A percentile compares a stretch with the other conserved stretches of the same genome.
Evolutionary conservation across 2,888 invertebrate genomes (phyloP).

Genomic region (Melanchra persicariae): DNA sequence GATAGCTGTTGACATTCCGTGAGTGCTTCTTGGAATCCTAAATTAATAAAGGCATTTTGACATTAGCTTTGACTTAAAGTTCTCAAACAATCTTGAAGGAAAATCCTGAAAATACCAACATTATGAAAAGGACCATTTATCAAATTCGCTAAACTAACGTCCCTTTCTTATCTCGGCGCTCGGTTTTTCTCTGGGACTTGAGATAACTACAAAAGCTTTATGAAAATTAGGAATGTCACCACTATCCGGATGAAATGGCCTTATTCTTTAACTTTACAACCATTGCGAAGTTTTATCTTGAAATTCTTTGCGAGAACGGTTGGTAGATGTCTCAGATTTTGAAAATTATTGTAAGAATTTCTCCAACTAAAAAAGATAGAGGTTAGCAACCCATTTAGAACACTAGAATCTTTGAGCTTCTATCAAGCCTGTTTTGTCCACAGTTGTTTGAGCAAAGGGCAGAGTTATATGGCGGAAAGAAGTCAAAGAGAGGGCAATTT

Average conservation of each 20-base stretch:
- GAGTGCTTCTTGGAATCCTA: conserved; percentile 14
- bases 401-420: background rate
- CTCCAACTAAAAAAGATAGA: background rate
- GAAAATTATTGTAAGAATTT: background rate
- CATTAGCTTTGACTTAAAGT: conserved; percentile 34
- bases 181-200: conserved; percentile 27
- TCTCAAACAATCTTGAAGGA: conserved; percentile 35
- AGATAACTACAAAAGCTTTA: conserved; percentile 47
- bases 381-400: background rate
- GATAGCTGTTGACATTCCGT: conserved; percentile 15
- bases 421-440: too few relatives aligned
- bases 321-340: background rate
- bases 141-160: conserved; percentile 41
- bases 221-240: conserved; percentile 41
- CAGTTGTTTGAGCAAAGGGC: too few relatives aligned
- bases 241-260: conserved; percentile 27
- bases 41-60: conserved; percentile 32
- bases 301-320: conserved; percentile 1
- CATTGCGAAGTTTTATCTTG: conserved; percentile 33
- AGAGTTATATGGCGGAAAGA: too few relatives aligned
- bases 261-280: conserved; percentile 38
- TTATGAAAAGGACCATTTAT: conserved; percentile 40
- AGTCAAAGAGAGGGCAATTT: too few relatives aligned
- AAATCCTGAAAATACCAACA: conserved; percentile 31
- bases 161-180: conserved; percentile 29